Evolutionary conservation across 2,797 vertebrate genomes (phyloP).

Genomic region (Pangasius mekongensis): DNA sequence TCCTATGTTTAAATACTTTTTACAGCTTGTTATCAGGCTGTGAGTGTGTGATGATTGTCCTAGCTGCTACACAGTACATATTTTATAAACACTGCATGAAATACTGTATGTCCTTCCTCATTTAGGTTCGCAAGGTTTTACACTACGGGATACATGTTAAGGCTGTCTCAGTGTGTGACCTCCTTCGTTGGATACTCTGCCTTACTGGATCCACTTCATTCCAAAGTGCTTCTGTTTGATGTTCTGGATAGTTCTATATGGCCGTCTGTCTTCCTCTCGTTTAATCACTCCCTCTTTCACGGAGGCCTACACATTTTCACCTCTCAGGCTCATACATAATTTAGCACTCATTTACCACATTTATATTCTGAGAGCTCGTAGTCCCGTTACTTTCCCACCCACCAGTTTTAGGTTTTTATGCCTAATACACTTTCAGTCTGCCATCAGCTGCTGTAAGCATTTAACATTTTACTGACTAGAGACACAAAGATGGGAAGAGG

Average conservation of each 20-base stretch:
- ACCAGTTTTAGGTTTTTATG: neutral
- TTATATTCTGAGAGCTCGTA: neutral
- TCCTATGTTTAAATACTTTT: neutral
- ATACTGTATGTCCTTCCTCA: neutral
- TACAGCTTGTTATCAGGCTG: neutral
- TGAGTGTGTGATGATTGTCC: neutral
- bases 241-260: slow-evolving; percentile 4
- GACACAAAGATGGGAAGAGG: neutral
- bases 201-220: slow-evolving; percentile 25
- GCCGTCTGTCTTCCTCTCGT: neutral
- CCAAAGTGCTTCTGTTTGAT: neutral
- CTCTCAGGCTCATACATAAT: neutral
- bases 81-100: neutral
- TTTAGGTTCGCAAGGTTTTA: neutral
- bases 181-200: neutral
- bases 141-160: too few species aligned
- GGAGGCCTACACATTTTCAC: neutral
- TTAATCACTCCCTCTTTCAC: neutral
- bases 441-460: neutral
- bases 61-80: neutral
- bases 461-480: neutral
- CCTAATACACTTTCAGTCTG: neutral
- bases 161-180: neutral
- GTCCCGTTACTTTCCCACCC: neutral
- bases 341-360: slow-evolving; percentile 16